Evolutionary conservation across 2,113 vertebrate genomes (phyloP).

Genomic region (Seriola quinqueradiata): DNA sequence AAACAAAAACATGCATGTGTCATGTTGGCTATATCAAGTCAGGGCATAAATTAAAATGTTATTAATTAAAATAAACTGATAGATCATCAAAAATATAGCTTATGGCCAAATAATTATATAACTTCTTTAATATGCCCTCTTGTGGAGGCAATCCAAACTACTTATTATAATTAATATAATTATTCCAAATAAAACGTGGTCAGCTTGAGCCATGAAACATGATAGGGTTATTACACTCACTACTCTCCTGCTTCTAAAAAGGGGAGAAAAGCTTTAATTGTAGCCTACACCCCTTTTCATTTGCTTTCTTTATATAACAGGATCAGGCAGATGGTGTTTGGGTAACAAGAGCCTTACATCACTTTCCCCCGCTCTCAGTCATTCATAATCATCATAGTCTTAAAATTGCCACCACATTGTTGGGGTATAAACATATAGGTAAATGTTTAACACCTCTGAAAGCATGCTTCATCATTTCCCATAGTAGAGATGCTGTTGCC

Average conservation of each 20-base stretch:
- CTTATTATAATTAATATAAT: slow-evolving; percentile 48
- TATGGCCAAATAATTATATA: neutral
- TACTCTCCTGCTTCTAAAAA: slow-evolving; percentile 7
- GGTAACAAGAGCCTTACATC: slow-evolving; percentile 74
- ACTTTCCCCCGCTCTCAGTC: slow-evolving; percentile 52
- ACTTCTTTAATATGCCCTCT: neutral
- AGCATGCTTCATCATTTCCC: slow-evolving; percentile 7
- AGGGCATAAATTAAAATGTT: neutral
- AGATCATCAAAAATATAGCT: neutral
- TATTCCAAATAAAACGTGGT: slow-evolving; percentile 13
- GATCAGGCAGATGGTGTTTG: slow-evolving; percentile 80
- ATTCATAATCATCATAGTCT: slow-evolving; percentile 30
- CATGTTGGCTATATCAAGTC: neutral
- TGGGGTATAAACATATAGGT: slow-evolving; percentile 30
- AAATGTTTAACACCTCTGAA: slow-evolving; percentile 31
- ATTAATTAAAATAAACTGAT: neutral
- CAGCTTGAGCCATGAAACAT: slow-evolving; percentile 21
- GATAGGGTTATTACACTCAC: slow-evolving; percentile 1
- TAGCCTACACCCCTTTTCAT: slow-evolving; percentile 38
- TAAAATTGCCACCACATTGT: slow-evolving; percentile 20
- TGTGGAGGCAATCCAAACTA: slow-evolving; percentile 36
- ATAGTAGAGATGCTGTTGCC: neutral
- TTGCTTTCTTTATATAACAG: slow-evolving; percentile 78
- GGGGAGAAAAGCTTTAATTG: slow-evolving; percentile 63
- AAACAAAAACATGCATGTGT: neutral